phyloP scores from a whole-genome alignment of 2,113 vertebrate genomes.

The Ovis canadensis region DNA sequence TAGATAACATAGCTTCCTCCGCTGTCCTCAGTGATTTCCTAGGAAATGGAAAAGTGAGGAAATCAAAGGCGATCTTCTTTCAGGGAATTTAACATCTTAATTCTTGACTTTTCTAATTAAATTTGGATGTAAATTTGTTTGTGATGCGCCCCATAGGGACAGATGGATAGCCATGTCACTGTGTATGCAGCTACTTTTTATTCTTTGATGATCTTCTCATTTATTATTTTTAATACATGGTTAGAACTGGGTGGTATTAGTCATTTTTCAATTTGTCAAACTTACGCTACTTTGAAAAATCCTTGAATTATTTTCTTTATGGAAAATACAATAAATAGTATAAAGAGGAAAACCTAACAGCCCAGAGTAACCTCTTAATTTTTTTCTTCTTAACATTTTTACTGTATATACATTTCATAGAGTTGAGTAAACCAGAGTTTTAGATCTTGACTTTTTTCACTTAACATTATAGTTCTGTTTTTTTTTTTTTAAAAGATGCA shows the following conservation, averaged over 20 bases:
- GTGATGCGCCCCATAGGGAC: neutral
- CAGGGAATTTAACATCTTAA: neutral
- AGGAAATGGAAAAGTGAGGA: neutral
- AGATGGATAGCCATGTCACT: neutral
- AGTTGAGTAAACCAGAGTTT: neutral
- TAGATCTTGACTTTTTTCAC: neutral
- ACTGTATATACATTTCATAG: neutral
- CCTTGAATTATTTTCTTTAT: conserved; percentile 37
- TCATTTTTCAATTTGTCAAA: neutral
- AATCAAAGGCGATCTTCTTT: neutral
- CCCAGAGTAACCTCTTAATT: neutral
- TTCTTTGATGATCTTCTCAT: neutral
- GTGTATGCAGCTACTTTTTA: neutral
- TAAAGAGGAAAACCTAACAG: neutral
- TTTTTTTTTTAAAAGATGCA: neutral
- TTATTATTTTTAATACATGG: neutral
- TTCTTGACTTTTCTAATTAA: neutral
- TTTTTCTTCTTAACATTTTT: neutral
- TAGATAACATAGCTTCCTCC: neutral
- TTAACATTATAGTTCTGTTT: neutral
- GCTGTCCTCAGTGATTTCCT: neutral
- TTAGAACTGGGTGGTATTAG: neutral
- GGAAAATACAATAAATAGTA: neutral
- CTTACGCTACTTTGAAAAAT: neutral
- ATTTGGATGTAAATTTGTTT: neutral